phyloP scores from a whole-genome alignment of 1,140 invertebrate genomes.

The Brachionus rubens region DNA sequence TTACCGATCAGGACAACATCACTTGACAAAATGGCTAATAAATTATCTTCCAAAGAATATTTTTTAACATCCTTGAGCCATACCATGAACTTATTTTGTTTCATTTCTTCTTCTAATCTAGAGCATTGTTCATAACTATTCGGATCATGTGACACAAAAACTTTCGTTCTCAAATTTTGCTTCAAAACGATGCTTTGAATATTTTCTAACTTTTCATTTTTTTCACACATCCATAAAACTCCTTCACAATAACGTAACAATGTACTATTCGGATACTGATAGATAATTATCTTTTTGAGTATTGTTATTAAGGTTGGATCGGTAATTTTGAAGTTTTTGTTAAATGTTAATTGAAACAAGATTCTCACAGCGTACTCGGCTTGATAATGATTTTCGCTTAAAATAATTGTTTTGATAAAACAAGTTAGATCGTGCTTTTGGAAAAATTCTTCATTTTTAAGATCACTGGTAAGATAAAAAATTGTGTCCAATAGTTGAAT shows the following conservation, averaged over 20 bases:
- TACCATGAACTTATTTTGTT: background rate
- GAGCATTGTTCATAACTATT: background rate
- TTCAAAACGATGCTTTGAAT: background rate
- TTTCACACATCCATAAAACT: background rate
- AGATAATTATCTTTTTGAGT: background rate
- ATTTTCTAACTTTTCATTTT: background rate
- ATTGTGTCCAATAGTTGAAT: conserved; percentile 1
- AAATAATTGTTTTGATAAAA: background rate
- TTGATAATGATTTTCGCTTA: background rate
- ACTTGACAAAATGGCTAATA: background rate
- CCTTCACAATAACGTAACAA: conserved; percentile 1
- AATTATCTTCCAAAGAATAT: background rate
- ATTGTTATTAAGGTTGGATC: background rate
- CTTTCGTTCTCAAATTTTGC: background rate
- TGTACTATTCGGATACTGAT: conserved; percentile 9
- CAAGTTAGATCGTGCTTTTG: background rate
- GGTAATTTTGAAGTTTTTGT: background rate
- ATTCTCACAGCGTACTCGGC: conserved; percentile 1
- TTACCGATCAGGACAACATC: background rate
- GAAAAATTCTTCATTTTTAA: background rate
- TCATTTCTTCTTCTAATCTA: background rate
- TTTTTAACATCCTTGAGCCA: background rate
- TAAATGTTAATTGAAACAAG: background rate
- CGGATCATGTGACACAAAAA: background rate
- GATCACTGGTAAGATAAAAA: conserved; percentile 5